A percentile compares a stretch with the other conserved stretches of the same genome.
Evolutionary conservation across 2,888 invertebrate species (phyloP).

Genomic region (Stenchaetothrips biformis): DNA sequence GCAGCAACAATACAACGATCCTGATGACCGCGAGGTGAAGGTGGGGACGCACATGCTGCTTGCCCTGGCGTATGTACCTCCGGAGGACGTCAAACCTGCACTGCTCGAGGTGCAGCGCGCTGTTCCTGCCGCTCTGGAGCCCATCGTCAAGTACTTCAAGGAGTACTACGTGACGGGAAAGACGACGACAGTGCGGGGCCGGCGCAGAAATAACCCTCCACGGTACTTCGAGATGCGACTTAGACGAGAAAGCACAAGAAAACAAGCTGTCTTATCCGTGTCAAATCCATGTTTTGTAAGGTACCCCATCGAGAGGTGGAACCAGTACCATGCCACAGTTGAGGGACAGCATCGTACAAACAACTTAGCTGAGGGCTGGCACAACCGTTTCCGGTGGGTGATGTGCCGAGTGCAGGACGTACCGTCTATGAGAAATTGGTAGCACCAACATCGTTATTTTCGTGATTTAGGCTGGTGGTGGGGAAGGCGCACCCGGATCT

Average conservation of each 20-base stretch:
- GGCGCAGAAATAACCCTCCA: neutral
- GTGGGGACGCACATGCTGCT: neutral
- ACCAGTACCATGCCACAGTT: neutral
- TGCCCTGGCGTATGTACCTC: neutral
- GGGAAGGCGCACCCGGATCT: no score
- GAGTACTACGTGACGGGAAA: neutral
- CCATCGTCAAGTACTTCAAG: neutral
- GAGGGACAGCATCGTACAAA: neutral
- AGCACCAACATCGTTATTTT: no score
- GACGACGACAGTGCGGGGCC: neutral
- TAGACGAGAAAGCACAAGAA: no score
- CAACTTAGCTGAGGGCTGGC: conserved; percentile 14
- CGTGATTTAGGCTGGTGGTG: no score
- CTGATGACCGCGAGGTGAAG: neutral
- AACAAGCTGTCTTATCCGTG: no score
- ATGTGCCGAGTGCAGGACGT: no score
- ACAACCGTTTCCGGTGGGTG: conserved; percentile 4
- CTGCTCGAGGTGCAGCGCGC: neutral
- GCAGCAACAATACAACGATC: neutral
- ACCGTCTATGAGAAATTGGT: no score
- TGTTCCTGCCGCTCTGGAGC: neutral
- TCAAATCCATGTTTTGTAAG: no score
- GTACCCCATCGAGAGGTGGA: neutral
- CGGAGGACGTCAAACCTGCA: neutral
- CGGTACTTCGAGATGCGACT: no score